Evolutionary conservation across 2,797 vertebrate genomes (phyloP), one percentile per base, ranked within the genome.

Genomic region (Rhinella marina): DNA sequence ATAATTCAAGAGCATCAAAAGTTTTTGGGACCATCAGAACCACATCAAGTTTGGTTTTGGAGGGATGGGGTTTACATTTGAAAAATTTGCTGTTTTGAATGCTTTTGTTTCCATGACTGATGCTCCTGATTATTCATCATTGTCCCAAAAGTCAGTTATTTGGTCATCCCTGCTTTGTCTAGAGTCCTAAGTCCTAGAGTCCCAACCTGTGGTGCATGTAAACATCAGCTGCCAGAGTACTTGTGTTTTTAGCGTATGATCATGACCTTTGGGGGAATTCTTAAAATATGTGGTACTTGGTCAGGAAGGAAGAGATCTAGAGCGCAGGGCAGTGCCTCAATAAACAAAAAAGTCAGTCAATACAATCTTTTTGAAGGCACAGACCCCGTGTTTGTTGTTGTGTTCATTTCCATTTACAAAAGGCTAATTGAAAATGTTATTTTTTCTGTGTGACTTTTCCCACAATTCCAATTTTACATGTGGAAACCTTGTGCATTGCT

Each of bases 401-500:
- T 59, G 16, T 17, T 16, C 57, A 6, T 59, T 59, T 59, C 57
- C 5, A 16, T 21, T 59, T 3, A 59, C 17, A 50, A 75, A 48
- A 50, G 48, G 41, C 23, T 50, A 50, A 50, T 5, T 52, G 4
- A 54, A 77, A 52, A 77, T 54, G 7, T 23, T n/a, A 54, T 54
- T 77, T 77, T 23, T 54, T 8, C 13, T 77, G 50, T 7, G 48
- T 77, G 75, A 11, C n/a, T 52, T 77, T 52, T 52, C 23, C 75
- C 50, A 77, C 75, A 77, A n/a, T 25, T 77, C 13, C 23, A 77
- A 11, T 54, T 21, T n/a, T 54, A 12, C 75, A 77, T 77, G 75
- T 77, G 50, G 75, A 77, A 54, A 77, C 50, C 48, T 77, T 77
- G 75, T 77, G 75, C 75, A 50, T 50, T 80, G 78, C 27, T 62